Conservation (phyloP, 1,140 invertebrate genomes). For the Propsilocerus akamusi region DNA sequence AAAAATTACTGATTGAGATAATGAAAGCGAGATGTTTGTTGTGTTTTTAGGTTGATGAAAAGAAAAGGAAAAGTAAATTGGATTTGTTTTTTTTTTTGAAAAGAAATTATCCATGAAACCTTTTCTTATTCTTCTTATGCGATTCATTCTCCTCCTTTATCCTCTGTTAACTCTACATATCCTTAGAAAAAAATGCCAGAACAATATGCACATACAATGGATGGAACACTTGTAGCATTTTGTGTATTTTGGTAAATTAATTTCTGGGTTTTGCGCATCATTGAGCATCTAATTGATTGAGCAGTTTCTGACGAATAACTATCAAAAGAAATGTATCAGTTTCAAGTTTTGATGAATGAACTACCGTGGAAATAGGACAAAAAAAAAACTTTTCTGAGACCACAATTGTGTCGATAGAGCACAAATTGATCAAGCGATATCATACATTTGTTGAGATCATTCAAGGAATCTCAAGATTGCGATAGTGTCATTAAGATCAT, state of each 20-base stretch:
- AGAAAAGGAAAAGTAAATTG: conserved; percentile 3
- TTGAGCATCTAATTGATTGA: neutral
- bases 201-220: neutral
- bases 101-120: neutral
- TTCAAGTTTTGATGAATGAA: too few species aligned
- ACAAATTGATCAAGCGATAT: too few species aligned
- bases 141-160: neutral
- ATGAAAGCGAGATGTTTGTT: too few species aligned
- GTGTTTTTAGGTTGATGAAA: too few species aligned
- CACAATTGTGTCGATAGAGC: too few species aligned
- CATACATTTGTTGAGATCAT: too few species aligned
- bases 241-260: neutral
- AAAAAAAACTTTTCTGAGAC: too few species aligned
- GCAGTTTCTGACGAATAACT: neutral
- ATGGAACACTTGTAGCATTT: neutral
- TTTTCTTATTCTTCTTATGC: too few species aligned
- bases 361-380: too few species aligned
- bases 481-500: too few species aligned
- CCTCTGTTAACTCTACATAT: neutral
- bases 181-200: neutral
- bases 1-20: too few species aligned
- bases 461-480: too few species aligned
- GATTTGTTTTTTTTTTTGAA: neutral
- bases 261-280: neutral
- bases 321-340: neutral